phyloP scores from a whole-genome alignment of 53 echinoderm and acorn worm species.

The Zoroaster sp. region DNA sequence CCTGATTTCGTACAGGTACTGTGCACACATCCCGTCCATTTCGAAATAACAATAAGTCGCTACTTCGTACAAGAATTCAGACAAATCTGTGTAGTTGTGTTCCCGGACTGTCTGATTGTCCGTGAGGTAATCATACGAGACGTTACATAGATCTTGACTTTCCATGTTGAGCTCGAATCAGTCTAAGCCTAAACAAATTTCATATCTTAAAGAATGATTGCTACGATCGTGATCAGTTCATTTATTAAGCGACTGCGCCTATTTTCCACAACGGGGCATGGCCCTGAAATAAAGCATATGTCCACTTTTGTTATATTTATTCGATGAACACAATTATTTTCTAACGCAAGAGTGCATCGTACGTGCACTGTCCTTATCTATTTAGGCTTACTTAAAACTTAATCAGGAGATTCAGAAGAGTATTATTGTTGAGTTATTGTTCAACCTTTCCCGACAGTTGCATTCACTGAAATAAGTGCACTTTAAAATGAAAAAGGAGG shows the following conservation, averaged over 20 bases:
- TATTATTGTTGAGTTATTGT: background rate
- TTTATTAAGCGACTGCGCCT: too few species aligned
- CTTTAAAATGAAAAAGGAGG: background rate
- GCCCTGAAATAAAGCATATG: too few species aligned
- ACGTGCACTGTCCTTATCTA: background rate
- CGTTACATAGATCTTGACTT: background rate
- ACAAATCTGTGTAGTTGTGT: conserved; percentile 17
- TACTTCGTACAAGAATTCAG: conserved; percentile 2
- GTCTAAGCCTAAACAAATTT: too few species aligned
- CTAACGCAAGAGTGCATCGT: background rate
- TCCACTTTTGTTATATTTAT: too few species aligned
- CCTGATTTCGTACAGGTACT: conserved; percentile 29
- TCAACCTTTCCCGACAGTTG: background rate
- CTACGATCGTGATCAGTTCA: too few species aligned
- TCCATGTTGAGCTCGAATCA: background rate
- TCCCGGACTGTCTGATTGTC: background rate
- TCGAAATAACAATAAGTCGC: background rate
- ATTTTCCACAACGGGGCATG: too few species aligned
- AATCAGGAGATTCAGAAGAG: background rate
- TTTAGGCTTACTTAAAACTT: background rate
- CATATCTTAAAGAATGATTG: too few species aligned
- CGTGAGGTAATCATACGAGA: conserved; percentile 5
- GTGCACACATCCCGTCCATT: background rate
- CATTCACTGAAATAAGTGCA: background rate
- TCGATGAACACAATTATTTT: too few species aligned